Conservation (phyloP, 2,888 invertebrate species). For the Metopia argyrocephala region DNA sequence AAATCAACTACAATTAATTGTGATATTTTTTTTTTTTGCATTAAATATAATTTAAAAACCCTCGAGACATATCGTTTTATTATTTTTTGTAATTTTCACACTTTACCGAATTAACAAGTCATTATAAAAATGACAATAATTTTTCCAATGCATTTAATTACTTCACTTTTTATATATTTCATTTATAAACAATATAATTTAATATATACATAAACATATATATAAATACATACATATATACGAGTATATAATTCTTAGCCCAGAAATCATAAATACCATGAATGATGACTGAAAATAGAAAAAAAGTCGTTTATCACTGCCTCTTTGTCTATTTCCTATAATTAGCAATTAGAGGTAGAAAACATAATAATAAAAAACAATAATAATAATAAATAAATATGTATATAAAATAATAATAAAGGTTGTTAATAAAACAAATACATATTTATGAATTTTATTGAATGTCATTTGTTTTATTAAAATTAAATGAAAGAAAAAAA, state of each 20-base stretch:
- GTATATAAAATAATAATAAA: background rate
- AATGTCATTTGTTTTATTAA: background rate
- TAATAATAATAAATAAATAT: background rate
- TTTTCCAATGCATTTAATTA: background rate
- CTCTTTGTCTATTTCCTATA: too few relatives aligned
- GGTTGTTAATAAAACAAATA: slow-evolving; percentile 12
- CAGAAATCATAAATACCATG: too few relatives aligned
- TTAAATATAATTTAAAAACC: slow-evolving; percentile 3
- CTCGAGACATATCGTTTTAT: slow-evolving; percentile 24
- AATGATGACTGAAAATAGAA: too few relatives aligned
- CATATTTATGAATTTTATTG: slow-evolving; percentile 37
- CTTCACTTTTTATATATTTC: background rate
- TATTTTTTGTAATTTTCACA: slow-evolving; percentile 40
- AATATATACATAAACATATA: slow-evolving; percentile 5
- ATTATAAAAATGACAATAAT: slow-evolving; percentile 29
- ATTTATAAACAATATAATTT: background rate
- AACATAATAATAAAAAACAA: background rate
- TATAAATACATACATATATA: too few relatives aligned
- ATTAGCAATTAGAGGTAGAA: too few relatives aligned
- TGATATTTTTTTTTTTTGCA: background rate
- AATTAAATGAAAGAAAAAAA: background rate
- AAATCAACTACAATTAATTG: slow-evolving; percentile 27
- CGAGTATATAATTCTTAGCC: too few relatives aligned
- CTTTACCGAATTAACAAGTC: slow-evolving; percentile 40
- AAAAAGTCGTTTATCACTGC: too few relatives aligned